Base-by-base conservation (phyloP, 2,797 vertebrate genomes). In the Macroramphosus scolopax region DNA sequence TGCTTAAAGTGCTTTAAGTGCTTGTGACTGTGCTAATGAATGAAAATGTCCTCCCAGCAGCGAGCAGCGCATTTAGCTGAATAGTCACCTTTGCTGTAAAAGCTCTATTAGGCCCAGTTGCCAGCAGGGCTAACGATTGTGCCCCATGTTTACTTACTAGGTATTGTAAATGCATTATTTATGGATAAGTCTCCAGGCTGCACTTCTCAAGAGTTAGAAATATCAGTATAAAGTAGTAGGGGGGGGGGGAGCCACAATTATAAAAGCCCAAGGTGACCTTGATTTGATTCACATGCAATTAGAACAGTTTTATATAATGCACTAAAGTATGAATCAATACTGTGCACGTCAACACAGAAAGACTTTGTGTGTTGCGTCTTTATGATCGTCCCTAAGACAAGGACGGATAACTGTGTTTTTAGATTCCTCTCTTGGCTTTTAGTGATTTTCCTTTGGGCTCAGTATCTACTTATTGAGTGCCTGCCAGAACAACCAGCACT, bases 151-250 rank as follows among this genome's bases (percentile, higher is more conserved):
- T 98, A 97, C 96, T 96, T 95, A 96, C 93, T 89, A 92, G 92
- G 92, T 93, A 95, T 93, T 93, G 93, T 94, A 94, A 95, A 98
- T 95, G 92, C 90, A 93, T 98, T 95, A 98, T 95, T 97, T 95
- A 95, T 95, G 91, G 92, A 92, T 89, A 90, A 89, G 91, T 92
- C 91, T 93, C 91, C 81, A 89, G 91, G 93, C 91, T 92, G 91
- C 89, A 83, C 91, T 94, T 93, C 92, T 95, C 93, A 92, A 84
- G 92, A 93, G 91, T 94, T 89, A 91, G 94, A 94, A 95, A 94
- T 94, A 91, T 93, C 91, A 91, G 89, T 88, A 89, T 89, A 88
- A 91, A 92, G 89, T 90, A 83, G 81, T 67, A 88, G 87, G 87
- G 13, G 15, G 52, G 20, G 10, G 52, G 77, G 81, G 65, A 89